These are phyloP conservation scores for Collichthys lucidus DNA, from an alignment of 2,113 vertebrate species.

Conservation along the genomic window DNA sequence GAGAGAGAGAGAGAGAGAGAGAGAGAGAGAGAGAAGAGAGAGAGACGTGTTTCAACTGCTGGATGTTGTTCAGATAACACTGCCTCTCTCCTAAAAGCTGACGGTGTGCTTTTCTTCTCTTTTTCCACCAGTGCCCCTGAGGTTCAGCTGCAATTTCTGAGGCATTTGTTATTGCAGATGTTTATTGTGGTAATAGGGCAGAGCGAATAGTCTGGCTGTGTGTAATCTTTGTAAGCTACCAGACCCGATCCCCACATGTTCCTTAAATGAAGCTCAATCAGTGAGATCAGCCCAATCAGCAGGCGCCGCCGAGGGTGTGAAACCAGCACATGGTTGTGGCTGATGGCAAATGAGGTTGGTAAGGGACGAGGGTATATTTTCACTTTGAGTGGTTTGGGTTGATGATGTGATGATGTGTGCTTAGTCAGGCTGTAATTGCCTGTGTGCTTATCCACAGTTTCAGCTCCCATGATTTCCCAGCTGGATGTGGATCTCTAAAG, in stretches of 20 bases:
- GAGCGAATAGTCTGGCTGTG: slow-evolving; percentile 24
- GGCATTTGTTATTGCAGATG: slow-evolving; percentile 51
- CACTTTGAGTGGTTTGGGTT: slow-evolving; percentile 50
- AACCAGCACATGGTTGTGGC: slow-evolving; percentile 52
- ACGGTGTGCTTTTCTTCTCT: not conserved
- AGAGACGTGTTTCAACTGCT: slow-evolving; percentile 46
- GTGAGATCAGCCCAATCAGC: slow-evolving; percentile 61
- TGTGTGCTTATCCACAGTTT: slow-evolving; percentile 41
- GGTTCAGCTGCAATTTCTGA: slow-evolving; percentile 38
- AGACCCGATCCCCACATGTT: slow-evolving; percentile 58
- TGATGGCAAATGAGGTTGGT: slow-evolving; percentile 54
- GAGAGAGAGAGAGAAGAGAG: not conserved
- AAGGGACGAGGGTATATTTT: slow-evolving; percentile 53
- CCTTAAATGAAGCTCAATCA: slow-evolving; percentile 53
- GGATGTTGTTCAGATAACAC: slow-evolving; percentile 38
- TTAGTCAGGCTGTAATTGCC: slow-evolving; percentile 60
- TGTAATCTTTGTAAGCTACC: slow-evolving; percentile 26
- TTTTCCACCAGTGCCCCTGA: not conserved
- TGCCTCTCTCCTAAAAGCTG: slow-evolving; percentile 21
- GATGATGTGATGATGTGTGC: slow-evolving; percentile 53
- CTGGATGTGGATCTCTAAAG: slow-evolving; percentile 31
- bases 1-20: slow-evolving; percentile 23
- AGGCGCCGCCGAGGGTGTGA: slow-evolving; percentile 29
- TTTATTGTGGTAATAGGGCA: slow-evolving; percentile 55
- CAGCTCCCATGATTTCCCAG: slow-evolving; percentile 62